phyloP scores from a whole-genome alignment of 2,797 vertebrate genomes.

The Melanotaenia maccullochi region DNA sequence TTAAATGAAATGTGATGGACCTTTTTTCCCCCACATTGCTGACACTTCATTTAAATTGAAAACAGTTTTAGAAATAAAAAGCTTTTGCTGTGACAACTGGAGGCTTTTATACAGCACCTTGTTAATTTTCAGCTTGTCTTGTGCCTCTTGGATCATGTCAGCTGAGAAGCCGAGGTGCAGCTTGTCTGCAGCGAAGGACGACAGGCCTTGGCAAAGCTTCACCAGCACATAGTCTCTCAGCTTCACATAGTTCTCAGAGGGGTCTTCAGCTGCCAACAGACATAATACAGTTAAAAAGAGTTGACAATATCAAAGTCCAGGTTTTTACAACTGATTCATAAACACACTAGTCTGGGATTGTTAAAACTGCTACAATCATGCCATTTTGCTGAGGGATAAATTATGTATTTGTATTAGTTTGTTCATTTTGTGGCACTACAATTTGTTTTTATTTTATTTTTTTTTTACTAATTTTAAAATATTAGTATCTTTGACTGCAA shows the following conservation, averaged over 20 bases:
- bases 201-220: constrained; percentile 91
- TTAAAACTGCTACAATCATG: background rate
- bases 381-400: background rate
- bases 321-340: constrained; percentile 2
- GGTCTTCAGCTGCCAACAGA: constrained; percentile 90
- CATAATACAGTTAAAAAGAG: background rate
- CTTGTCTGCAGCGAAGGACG: constrained; percentile 90
- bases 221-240: constrained; percentile 95
- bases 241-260: constrained; percentile 95
- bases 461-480: background rate
- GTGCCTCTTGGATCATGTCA: constrained; percentile 91
- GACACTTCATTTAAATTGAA: background rate
- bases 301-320: background rate
- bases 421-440: background rate
- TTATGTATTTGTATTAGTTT: background rate
- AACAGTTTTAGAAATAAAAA: background rate
- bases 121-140: constrained; percentile 96
- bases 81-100: background rate
- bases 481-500: background rate
- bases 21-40: background rate
- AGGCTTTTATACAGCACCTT: constrained; percentile 83
- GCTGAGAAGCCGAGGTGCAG: constrained; percentile 90
- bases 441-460: too few relatives aligned
- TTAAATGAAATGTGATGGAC: background rate
- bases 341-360: background rate